Evolutionary conservation across 1,140 invertebrate genomes (phyloP).

Genomic region (Brachionus rubens): DNA sequence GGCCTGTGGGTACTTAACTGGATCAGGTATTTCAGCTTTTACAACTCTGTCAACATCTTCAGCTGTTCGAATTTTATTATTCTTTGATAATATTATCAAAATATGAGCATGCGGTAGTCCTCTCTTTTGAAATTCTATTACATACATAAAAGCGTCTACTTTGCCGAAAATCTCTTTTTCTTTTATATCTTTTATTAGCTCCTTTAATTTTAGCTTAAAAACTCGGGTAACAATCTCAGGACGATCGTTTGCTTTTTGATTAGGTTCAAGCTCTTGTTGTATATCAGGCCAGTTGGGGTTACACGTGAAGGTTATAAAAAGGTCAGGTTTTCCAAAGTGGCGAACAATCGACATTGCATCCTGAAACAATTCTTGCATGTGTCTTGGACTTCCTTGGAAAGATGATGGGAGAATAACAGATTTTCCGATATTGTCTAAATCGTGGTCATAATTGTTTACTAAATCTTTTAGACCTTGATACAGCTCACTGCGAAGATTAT

Average conservation of each 20-base stretch:
- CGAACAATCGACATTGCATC: slow-evolving; percentile 48
- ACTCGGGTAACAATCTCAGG: slow-evolving; percentile 61
- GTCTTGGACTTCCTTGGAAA: not conserved
- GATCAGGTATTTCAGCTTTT: slow-evolving; percentile 47
- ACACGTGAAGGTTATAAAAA: slow-evolving; percentile 52
- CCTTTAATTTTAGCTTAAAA: slow-evolving; percentile 62
- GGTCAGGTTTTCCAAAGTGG: slow-evolving; percentile 47
- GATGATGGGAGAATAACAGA: not conserved
- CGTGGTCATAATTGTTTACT: not conserved
- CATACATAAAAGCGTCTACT: slow-evolving; percentile 54
- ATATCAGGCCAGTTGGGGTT: slow-evolving; percentile 58
- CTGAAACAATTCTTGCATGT: slow-evolving; percentile 39
- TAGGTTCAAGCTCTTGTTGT: slow-evolving; percentile 49
- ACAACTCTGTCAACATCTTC: slow-evolving; percentile 44
- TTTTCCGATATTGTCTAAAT: not conserved
- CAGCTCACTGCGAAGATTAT: not conserved
- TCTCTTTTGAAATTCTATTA: slow-evolving; percentile 64
- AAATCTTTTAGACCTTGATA: not conserved
- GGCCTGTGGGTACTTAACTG: slow-evolving; percentile 42
- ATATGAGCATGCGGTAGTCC: slow-evolving; percentile 63
- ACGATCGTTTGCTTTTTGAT: slow-evolving; percentile 53
- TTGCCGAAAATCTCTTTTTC: slow-evolving; percentile 54
- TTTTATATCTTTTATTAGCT: slow-evolving; percentile 59
- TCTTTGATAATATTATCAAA: slow-evolving; percentile 56
- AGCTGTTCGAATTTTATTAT: slow-evolving; percentile 30